These are phyloP conservation scores for Andrena hattorfiana DNA, from an alignment of 2,888 invertebrate species.

Conservation along the genomic window DNA sequence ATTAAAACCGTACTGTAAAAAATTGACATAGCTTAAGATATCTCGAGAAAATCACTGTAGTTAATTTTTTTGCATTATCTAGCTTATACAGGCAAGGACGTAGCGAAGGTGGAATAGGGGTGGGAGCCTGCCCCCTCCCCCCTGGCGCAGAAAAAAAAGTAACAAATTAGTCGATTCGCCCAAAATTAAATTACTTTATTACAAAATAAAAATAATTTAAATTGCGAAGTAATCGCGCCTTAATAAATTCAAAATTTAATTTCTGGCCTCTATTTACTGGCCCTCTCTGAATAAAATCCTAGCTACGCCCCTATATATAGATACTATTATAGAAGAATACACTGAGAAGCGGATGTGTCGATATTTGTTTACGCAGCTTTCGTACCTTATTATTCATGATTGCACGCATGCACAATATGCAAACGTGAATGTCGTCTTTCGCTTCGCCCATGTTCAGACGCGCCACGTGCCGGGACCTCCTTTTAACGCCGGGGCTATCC, in stretches of 20 bases:
- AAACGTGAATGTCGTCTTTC: conserved; percentile 99
- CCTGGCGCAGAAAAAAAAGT: not conserved
- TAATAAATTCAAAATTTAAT: not conserved
- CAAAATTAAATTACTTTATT: not conserved
- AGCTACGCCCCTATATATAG: too few species aligned
- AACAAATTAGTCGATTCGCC: not conserved
- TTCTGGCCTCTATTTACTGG: too few species aligned
- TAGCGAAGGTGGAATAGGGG: not conserved
- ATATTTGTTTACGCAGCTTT: conserved; percentile 25
- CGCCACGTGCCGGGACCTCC: conserved; percentile 93
- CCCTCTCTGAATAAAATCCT: too few species aligned
- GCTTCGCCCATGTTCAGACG: conserved; percentile 97
- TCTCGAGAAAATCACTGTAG: not conserved
- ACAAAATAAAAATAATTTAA: not conserved
- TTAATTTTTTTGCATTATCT: not conserved
- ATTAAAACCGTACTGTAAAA: conserved; percentile 97
- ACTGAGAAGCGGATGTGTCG: not conserved
- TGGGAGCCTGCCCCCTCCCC: too few species aligned
- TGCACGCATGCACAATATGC: conserved; percentile 99
- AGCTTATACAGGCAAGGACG: not conserved
- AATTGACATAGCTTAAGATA: conserved; percentile 15
- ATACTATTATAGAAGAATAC: too few species aligned
- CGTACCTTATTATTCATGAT: conserved; percentile 99
- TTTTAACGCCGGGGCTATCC: conserved; percentile 90
- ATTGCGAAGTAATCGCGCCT: not conserved